These are phyloP conservation scores for Maniola hyperantus DNA, from an alignment of 2,888 invertebrate genomes.

Conservation along the genomic window DNA sequence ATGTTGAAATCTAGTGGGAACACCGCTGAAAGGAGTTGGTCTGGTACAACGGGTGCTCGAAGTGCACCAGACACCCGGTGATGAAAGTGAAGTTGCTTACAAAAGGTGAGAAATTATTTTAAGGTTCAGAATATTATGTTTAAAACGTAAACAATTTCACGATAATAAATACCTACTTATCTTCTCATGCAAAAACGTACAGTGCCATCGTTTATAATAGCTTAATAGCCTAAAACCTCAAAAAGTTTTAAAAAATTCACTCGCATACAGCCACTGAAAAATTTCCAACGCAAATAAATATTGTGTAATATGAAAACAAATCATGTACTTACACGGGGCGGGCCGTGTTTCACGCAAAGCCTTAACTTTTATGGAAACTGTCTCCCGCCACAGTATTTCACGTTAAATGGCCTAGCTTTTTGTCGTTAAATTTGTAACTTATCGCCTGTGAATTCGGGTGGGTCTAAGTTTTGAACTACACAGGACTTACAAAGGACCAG, in stretches of 20 bases:
- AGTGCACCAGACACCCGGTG: no score
- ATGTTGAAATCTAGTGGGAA: no score
- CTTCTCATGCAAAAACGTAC: background rate
- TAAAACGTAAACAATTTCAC: no score
- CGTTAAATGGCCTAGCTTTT: slow-evolving; percentile 72
- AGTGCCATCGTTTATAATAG: background rate
- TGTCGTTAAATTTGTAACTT: slow-evolving; percentile 73
- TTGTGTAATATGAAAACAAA: slow-evolving; percentile 41
- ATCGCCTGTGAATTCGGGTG: slow-evolving; percentile 50
- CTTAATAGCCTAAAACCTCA: background rate
- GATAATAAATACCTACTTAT: background rate
- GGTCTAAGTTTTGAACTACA: slow-evolving; percentile 23
- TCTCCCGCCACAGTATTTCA: slow-evolving; percentile 65
- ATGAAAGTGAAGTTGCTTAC: no score
- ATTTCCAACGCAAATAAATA: slow-evolving; percentile 38
- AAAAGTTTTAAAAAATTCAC: background rate
- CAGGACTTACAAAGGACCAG: background rate
- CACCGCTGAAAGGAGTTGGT: no score
- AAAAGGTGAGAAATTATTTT: no score
- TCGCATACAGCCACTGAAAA: slow-evolving; percentile 29
- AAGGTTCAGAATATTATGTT: no score
- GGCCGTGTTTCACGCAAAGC: slow-evolving; percentile 49
- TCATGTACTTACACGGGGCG: slow-evolving; percentile 41
- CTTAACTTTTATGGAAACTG: slow-evolving; percentile 69
- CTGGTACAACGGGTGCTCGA: no score